Percentiles rank a stretch among this genome's conserved stretches.
Evolutionary conservation across 2,113 vertebrate species (phyloP).

Genomic region (Vidua chalybeata): DNA sequence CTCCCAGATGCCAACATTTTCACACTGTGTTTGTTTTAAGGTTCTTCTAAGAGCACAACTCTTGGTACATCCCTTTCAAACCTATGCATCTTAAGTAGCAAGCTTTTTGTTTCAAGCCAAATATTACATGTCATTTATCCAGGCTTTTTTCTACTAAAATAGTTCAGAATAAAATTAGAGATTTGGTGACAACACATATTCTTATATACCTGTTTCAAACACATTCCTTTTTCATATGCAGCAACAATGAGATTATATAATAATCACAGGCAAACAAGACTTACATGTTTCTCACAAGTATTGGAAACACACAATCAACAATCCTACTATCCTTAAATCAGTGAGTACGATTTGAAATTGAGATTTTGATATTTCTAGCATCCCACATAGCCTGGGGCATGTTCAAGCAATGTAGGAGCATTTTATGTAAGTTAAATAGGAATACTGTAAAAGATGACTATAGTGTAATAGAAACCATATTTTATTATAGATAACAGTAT

Average conservation of each 20-base stretch:
- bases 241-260: not conserved
- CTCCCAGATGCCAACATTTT: not conserved
- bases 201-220: not conserved
- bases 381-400: not conserved
- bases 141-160: not conserved
- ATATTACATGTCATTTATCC: not conserved
- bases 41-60: not conserved
- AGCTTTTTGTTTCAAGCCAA: not conserved
- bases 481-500: not conserved
- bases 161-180: not conserved
- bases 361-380: constrained; percentile 32
- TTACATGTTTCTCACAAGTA: not conserved
- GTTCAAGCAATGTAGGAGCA: not conserved
- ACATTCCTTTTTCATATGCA: not conserved
- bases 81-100: not conserved
- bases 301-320: not conserved
- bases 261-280: not conserved
- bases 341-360: not conserved
- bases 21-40: not conserved
- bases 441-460: not conserved
- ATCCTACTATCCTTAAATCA: not conserved
- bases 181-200: not conserved
- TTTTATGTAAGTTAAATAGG: not conserved
- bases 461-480: not conserved
- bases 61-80: not conserved